Evolutionary conservation across 2,113 vertebrate genomes (phyloP).

Genomic region (Tauraco erythrolophus): DNA sequence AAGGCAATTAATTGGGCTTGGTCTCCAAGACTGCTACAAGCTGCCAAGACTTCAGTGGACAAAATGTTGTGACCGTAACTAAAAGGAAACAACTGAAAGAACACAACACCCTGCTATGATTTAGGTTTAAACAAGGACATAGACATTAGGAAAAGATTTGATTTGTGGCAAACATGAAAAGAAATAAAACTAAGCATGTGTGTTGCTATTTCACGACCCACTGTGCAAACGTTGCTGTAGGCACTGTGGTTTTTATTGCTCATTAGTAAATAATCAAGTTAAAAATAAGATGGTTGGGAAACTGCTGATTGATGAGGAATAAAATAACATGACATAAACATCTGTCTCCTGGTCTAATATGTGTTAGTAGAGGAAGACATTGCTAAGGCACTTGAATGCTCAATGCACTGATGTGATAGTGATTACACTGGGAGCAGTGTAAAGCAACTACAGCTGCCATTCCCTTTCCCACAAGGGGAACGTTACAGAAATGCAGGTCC

Average conservation of each 20-base stretch:
- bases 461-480: neutral
- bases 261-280: conserved; percentile 78
- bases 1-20: conserved; percentile 4
- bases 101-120: neutral
- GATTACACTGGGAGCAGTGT: conserved; percentile 23
- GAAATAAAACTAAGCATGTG: conserved; percentile 42
- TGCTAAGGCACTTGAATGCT: conserved; percentile 63
- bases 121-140: conserved; percentile 53
- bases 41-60: neutral
- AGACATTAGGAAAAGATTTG: conserved; percentile 20
- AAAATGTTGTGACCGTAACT: neutral
- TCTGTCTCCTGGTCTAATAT: conserved; percentile 66
- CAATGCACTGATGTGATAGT: conserved; percentile 56
- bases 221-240: conserved; percentile 51
- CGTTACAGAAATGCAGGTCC: neutral
- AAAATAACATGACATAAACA: conserved; percentile 68
- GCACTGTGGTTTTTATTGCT: conserved; percentile 68
- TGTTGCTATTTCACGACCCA: conserved; percentile 52
- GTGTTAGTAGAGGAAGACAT: conserved; percentile 61
- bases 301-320: conserved; percentile 75
- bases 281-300: conserved; percentile 73
- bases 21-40: conserved; percentile 12
- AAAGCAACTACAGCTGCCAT: conserved; percentile 43
- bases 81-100: conserved; percentile 10
- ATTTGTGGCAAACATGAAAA: conserved; percentile 33